phyloP scores from a whole-genome alignment of 2,888 invertebrate genomes.

The Rotaria macrura region DNA sequence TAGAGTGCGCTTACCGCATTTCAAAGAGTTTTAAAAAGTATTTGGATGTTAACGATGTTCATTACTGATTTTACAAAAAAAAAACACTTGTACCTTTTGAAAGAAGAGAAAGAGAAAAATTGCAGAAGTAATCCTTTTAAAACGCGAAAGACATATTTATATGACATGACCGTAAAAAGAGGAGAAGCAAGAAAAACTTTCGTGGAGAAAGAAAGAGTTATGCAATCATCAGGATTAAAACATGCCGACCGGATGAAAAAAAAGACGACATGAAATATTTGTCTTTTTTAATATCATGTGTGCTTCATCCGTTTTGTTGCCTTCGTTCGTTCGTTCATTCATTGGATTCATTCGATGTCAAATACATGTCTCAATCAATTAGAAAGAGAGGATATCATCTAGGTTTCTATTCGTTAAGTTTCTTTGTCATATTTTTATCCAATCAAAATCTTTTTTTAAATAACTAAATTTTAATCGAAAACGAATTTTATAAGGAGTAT shows the following conservation, averaged over 20 bases:
- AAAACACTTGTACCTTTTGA: neutral
- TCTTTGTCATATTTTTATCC: neutral
- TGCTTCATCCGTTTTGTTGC: neutral
- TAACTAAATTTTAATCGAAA: neutral
- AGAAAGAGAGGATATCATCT: neutral
- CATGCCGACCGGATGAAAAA: neutral
- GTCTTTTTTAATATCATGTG: neutral
- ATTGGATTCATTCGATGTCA: too few relatives aligned
- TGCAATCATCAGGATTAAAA: neutral
- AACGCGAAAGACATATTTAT: neutral
- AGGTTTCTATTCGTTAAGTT: neutral
- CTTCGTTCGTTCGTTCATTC: neutral
- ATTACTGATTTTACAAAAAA: neutral
- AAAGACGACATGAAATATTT: neutral
- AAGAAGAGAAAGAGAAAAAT: neutral
- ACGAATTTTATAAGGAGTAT: neutral
- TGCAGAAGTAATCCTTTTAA: neutral
- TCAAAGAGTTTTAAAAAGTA: neutral
- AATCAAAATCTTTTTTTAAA: neutral
- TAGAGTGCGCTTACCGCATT: neutral
- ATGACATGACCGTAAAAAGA: neutral
- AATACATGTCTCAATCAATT: neutral
- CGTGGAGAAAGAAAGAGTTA: neutral
- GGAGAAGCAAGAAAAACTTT: neutral
- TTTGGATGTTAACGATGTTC: neutral